Base-by-base conservation (phyloP, 2,113 vertebrate genomes). In the Lycocorax pyrrhopterus region DNA sequence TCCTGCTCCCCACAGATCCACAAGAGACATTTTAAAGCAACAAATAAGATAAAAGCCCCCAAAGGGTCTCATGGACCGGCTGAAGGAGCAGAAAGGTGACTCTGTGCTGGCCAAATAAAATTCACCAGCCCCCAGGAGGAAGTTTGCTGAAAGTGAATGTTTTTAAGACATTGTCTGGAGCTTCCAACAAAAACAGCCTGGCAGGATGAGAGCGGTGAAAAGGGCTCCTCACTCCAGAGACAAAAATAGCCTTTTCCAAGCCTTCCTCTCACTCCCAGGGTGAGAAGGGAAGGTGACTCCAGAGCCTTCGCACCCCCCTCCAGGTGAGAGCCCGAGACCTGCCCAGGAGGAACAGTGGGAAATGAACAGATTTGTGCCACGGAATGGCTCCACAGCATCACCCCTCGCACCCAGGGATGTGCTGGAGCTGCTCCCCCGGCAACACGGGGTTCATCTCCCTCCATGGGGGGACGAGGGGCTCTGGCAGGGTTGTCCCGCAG, bases 241-340 rank as follows among this genome's bases (percentile, higher is more conserved):
- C 49, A 69, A 95, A 96, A 94, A 95, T 64, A 94, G 91, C 74
- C 52, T 4, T 73, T 82, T 44, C 39, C 73, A 56, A 78, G 86
- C 59, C 13, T 2, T 6, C 33, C 86, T 79, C 87, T 89, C 62
- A 15, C 94, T 75, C 7, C 66, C 53, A 22, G 75, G 84, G 62
- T 62, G 82, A 82, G 89, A 84, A 82, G 71, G 53, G 58, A 79
- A 95, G 75, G 67, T 73, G 85, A 3, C 87, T 85, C 81, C 84
- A 29, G 71, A 73, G 19, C 84, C 84, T 76, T 49, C 10, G 0
- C 79, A 33, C 4, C 64, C 75, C 59, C 16, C 51, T 13, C 53
- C 71, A 81, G 59, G 77, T 49, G 89, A 90, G 92, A 72, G 74
- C 80, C 44, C 33, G 43, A 43, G 60, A 20, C 10, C 52, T 73